Conservation (phyloP, 2,888 invertebrate genomes). For the Tetrapedia diversipes region DNA sequence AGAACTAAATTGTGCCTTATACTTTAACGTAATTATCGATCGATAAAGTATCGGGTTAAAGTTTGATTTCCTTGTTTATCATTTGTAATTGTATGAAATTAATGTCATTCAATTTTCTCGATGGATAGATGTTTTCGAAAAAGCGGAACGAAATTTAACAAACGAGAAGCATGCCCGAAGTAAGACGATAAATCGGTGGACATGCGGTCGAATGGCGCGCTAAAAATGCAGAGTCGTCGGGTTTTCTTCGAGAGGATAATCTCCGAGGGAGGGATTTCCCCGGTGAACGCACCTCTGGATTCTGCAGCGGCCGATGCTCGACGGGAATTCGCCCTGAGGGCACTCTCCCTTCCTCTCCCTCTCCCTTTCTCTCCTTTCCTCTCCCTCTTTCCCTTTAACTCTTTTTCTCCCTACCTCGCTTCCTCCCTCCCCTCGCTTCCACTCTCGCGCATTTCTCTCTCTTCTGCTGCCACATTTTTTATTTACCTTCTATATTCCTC, state of each 20-base stretch:
- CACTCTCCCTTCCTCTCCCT: conserved; percentile 60
- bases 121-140: background rate
- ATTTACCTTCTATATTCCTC: conserved; percentile 62
- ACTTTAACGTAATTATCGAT: background rate
- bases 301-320: conserved; percentile 65
- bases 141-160: background rate
- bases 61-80: background rate
- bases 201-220: conserved; percentile 11
- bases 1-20: background rate
- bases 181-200: conserved; percentile 1
- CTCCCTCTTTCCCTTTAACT: conserved; percentile 36
- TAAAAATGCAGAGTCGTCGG: conserved; percentile 38
- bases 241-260: conserved; percentile 58
- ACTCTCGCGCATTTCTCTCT: conserved; percentile 45
- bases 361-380: conserved; percentile 40
- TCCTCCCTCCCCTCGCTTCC: conserved; percentile 31
- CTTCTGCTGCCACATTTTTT: conserved; percentile 59
- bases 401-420: conserved; percentile 44
- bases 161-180: no score
- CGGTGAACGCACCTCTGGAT: conserved; percentile 60
- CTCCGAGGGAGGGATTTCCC: conserved; percentile 59
- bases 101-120: background rate
- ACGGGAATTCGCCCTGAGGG: conserved; percentile 74
- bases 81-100: background rate
- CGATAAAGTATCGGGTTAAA: background rate